These are phyloP conservation scores for Ibidorhyncha struthersii DNA, from an alignment of 2,113 vertebrate genomes.

Conservation along the genomic window DNA sequence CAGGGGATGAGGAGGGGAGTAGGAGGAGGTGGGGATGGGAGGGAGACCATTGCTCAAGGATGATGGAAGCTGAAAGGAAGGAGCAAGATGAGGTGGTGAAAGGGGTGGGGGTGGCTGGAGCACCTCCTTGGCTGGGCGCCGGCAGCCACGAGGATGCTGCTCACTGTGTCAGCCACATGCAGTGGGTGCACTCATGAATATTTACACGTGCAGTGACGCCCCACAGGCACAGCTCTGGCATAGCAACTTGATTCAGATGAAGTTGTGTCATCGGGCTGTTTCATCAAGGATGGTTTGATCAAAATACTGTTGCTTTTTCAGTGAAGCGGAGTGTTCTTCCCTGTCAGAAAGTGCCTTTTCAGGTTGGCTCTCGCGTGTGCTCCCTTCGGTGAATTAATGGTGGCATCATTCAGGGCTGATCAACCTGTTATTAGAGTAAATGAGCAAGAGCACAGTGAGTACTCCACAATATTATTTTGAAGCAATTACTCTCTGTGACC, in stretches of 20 bases:
- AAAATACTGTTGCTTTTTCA: neutral
- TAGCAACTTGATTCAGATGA: neutral
- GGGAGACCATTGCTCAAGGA: neutral
- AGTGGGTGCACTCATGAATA: fast-evolving
- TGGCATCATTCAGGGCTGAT: neutral
- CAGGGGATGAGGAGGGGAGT: no score
- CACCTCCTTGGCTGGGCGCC: neutral
- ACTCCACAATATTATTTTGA: neutral
- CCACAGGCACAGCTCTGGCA: neutral
- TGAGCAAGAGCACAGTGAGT: neutral
- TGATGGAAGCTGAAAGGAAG: fast-evolving
- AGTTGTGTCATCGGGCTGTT: neutral
- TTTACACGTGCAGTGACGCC: fast-evolving
- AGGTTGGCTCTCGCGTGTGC: neutral
- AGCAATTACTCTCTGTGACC: neutral
- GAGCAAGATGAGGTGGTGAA: neutral
- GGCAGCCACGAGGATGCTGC: neutral
- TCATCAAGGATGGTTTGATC: neutral
- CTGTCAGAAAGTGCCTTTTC: neutral
- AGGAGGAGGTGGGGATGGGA: neutral
- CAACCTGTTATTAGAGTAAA: neutral
- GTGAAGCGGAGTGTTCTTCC: neutral
- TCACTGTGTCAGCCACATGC: fast-evolving
- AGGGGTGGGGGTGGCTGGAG: neutral
- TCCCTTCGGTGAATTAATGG: neutral